Evolutionary conservation across 1,140 invertebrate species (phyloP), one percentile per base, ranked within the genome.

Genomic region (Panagrolaimus sp.): DNA sequence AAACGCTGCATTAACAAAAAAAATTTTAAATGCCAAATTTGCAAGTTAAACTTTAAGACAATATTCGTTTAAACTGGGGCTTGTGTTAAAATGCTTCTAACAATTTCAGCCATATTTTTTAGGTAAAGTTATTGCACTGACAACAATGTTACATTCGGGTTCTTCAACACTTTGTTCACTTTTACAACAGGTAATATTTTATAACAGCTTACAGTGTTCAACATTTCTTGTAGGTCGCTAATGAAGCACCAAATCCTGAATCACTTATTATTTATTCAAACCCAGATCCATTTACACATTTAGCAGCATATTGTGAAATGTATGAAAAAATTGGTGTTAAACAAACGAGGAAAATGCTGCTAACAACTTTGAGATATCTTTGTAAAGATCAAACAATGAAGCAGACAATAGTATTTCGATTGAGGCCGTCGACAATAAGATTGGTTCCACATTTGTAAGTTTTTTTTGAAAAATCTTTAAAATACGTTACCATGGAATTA

Each of bases 131-230:
- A 57, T 57, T 7, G 51, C 51, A 20, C 16, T 57, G 1, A 57
- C 51, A n/a, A 57, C 51, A 57, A 57, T 57, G 51, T 27, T 27
- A 20, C 51, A 57, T 20, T 20, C 51, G 20, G 51, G 51, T 25
- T 57, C 51, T 11, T 57, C 51, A 20, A 27, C 27, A 20, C 51
- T 57, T 57, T 57, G 51, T 57, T 57, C 51, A 20, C 27, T 27
- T 20, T n/a, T 57, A 9, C 51, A 57, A 57, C 51, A 57, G 27
- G 31, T 38, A 38, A 38, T 38, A 38, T 38, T 38, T 4, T 38
- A 38, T 38, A 38, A 38, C 31, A n/a, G n/a, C n/a, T n/a, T n/a
- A n/a, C n/a, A n/a, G 31, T 38, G 31, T 38, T 4, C 31, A 38
- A 38, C 2, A 38, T 38, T 4, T 38, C 7, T 38, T 38, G 2